These are phyloP conservation scores for Trachythela sp. DNA, from an alignment of 64 coral and sea anemone species.

Conservation along the genomic window DNA sequence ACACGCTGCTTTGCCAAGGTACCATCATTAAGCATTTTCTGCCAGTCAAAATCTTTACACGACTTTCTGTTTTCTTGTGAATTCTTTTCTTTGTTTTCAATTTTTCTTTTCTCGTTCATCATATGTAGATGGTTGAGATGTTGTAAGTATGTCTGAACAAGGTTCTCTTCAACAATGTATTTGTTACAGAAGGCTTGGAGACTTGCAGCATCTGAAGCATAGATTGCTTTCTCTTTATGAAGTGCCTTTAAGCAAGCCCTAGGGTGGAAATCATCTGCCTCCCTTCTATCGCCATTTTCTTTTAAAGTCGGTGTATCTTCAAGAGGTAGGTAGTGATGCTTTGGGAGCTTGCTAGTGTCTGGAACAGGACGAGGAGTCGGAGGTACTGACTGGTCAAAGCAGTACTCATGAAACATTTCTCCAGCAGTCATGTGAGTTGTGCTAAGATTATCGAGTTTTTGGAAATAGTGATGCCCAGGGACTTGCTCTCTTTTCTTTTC, in stretches of 20 bases:
- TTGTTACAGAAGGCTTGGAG: constrained; percentile 46
- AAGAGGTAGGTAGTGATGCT: constrained; percentile 37
- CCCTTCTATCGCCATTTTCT: constrained; percentile 12
- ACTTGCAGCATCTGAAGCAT: constrained; percentile 44
- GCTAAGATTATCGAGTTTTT: constrained; percentile 39
- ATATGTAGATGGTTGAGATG: constrained; percentile 66
- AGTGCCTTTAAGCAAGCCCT: constrained; percentile 31
- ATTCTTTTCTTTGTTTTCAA: constrained; percentile 30
- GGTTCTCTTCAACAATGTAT: constrained; percentile 60
- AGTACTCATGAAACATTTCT: constrained; percentile 52
- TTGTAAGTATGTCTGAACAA: constrained; percentile 42
- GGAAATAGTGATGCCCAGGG: constrained; percentile 43
- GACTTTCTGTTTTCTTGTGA: constrained; percentile 54
- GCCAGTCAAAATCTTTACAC: constrained; percentile 9
- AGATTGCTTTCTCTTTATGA: constrained; percentile 50
- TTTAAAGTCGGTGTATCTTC: constrained; percentile 29
- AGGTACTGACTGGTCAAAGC: constrained; percentile 12
- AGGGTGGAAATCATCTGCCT: constrained; percentile 48
- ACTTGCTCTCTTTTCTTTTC: constrained; percentile 39
- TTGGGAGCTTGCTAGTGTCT: constrained; percentile 46
- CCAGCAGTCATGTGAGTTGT: constrained; percentile 36
- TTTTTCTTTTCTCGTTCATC: constrained; percentile 51
- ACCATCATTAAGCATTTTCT: constrained; percentile 17
- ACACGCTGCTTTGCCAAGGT: constrained; percentile 30
- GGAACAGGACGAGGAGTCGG: constrained; percentile 44